Evolutionary conservation across 2,797 vertebrate genomes (phyloP).

Genomic region (Sus cebifrons): DNA sequence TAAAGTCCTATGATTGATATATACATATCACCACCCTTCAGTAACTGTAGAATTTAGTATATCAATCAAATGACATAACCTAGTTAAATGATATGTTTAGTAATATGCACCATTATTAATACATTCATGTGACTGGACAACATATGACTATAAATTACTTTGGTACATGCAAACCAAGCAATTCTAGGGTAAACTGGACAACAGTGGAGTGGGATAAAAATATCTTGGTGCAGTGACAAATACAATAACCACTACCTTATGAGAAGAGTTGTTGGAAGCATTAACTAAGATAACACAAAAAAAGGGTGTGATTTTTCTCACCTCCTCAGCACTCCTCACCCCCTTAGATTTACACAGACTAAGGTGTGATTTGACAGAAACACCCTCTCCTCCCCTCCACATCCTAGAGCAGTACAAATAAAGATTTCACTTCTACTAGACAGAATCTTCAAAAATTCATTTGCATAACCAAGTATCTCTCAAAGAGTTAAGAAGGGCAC

Average conservation of each 20-base stretch:
- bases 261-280: neutral
- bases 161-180: constrained; percentile 39
- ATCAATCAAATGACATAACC: constrained; percentile 53
- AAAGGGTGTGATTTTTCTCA: constrained; percentile 38
- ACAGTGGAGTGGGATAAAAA: constrained; percentile 9
- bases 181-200: neutral
- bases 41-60: constrained; percentile 35
- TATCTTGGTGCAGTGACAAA: neutral
- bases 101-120: constrained; percentile 13
- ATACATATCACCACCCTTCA: neutral
- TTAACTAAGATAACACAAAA: constrained; percentile 35
- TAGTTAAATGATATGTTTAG: constrained; percentile 25
- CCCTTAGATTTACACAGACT: neutral
- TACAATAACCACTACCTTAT: constrained; percentile 13
- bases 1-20: neutral
- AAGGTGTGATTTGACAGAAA: constrained; percentile 62
- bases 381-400: constrained; percentile 19
- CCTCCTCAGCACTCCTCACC: neutral
- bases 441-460: constrained; percentile 41
- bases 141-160: constrained; percentile 9
- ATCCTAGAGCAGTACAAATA: constrained; percentile 5
- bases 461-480: constrained; percentile 36
- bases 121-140: neutral
- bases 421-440: constrained; percentile 34
- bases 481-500: constrained; percentile 35